Conservation (phyloP, 2,113 vertebrate genomes). For the Heptranchias perlo region DNA sequence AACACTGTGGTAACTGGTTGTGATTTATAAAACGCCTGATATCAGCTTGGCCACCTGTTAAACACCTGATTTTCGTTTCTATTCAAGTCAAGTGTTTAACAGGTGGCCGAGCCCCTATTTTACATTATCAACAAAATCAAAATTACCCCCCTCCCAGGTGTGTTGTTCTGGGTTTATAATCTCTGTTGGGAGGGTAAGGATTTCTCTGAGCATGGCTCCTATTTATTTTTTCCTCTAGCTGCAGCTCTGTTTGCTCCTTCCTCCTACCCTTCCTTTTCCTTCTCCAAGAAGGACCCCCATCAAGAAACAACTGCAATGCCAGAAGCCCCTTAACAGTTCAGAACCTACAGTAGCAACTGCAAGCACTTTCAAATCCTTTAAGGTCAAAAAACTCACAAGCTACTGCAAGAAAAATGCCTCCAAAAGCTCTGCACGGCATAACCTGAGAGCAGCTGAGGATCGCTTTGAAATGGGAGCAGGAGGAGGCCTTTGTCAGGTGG, state of each 20-base stretch:
- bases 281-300: neutral
- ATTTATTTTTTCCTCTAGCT: neutral
- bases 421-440: too few relatives aligned
- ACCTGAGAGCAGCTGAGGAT: too few relatives aligned
- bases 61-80: neutral
- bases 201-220: neutral
- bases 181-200: neutral
- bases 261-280: neutral
- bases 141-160: neutral
- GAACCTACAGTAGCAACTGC: neutral
- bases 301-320: neutral
- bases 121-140: neutral
- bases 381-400: neutral
- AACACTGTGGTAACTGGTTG: neutral
- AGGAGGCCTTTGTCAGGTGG: too few relatives aligned
- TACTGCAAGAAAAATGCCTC: too few relatives aligned
- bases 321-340: neutral
- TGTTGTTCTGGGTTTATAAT: neutral
- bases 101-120: neutral
- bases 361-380: neutral
- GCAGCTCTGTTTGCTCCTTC: neutral
- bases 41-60: neutral
- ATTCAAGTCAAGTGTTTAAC: neutral
- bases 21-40: neutral
- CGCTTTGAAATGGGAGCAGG: too few relatives aligned